Evolutionary conservation across 2,797 vertebrate genomes (phyloP).

Genomic region (Danio albolineatus): DNA sequence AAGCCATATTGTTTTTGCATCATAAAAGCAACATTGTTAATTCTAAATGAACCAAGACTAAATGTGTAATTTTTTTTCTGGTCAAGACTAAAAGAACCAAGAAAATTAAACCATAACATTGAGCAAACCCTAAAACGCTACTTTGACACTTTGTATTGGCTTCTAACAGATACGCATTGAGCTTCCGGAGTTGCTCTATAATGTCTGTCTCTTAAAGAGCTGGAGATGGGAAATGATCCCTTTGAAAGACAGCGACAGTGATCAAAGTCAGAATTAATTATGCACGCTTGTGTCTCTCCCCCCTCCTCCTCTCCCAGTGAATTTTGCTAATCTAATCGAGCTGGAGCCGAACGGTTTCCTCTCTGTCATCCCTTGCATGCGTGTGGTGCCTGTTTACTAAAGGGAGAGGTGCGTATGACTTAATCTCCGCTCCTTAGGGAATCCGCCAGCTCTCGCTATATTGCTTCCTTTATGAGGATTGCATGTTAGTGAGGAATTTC

Average conservation of each 20-base stretch:
- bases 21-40: no score
- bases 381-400: slow-evolving; percentile 56
- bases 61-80: no score
- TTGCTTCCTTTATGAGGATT: slow-evolving; percentile 53
- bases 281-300: slow-evolving; percentile 59
- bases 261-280: slow-evolving; percentile 70
- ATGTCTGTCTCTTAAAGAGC: slow-evolving; percentile 59
- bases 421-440: slow-evolving; percentile 53
- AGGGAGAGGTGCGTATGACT: slow-evolving; percentile 56
- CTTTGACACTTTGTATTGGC: slow-evolving; percentile 17
- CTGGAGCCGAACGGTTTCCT: slow-evolving; percentile 57
- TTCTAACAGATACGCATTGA: slow-evolving; percentile 2
- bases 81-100: no score
- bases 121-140: background rate
- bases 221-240: slow-evolving; percentile 62
- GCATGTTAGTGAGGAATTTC: slow-evolving; percentile 40
- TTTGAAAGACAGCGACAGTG: slow-evolving; percentile 61
- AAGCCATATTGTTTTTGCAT: no score
- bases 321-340: slow-evolving; percentile 64
- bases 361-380: slow-evolving; percentile 45
- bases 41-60: no score
- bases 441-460: slow-evolving; percentile 54
- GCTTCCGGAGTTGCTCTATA: slow-evolving; percentile 47
- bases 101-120: no score
- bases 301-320: slow-evolving; percentile 54